Conservation (phyloP, 2,797 vertebrate genomes). For the Tauraco hartlaubi region DNA sequence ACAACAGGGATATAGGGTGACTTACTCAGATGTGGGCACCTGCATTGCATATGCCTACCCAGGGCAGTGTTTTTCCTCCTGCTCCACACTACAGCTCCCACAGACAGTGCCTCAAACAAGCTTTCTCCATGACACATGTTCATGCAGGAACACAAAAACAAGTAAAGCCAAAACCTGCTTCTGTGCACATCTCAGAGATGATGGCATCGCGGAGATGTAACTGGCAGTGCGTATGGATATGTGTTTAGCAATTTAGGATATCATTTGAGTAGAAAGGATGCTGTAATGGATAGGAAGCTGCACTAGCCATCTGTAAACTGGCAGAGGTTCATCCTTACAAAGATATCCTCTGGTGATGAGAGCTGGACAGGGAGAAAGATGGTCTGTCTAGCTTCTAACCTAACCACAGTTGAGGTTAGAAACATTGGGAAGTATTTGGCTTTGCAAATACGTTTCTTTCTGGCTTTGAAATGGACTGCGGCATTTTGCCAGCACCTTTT, state of each 20-base stretch:
- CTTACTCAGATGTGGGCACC: background rate
- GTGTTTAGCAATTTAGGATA: accelerated
- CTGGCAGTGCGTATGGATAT: background rate
- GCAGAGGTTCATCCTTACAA: background rate
- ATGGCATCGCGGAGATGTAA: background rate
- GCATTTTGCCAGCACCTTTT: background rate
- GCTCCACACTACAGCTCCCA: background rate
- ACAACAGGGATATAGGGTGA: background rate
- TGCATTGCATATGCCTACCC: background rate
- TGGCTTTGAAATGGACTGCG: background rate
- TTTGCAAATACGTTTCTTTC: background rate
- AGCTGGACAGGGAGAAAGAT: background rate
- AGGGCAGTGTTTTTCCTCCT: background rate
- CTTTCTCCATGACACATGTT: background rate
- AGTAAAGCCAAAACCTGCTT: background rate
- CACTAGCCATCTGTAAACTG: background rate
- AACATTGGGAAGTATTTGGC: background rate
- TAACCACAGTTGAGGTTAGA: background rate
- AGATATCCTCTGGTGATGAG: background rate
- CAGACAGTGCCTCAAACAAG: background rate
- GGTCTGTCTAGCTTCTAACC: background rate
- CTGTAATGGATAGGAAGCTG: background rate
- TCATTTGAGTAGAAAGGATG: background rate
- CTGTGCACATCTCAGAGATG: background rate
- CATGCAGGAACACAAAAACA: background rate